Evolutionary conservation across 1,140 invertebrate species (phyloP).

Genomic region (Drosophila sp.): DNA sequence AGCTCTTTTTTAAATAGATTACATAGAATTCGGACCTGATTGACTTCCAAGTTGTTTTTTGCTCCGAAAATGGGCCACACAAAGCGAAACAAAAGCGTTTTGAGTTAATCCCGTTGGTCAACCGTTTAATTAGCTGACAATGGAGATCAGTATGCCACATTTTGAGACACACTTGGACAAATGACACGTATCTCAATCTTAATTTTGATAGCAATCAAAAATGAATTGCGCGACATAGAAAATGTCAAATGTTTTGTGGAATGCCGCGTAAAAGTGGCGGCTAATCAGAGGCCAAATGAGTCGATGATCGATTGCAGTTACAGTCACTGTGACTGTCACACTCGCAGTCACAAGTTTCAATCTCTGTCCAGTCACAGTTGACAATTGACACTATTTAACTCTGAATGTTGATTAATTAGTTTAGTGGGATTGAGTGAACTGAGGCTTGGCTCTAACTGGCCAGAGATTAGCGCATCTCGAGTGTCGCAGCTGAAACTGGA

Average conservation of each 20-base stretch:
- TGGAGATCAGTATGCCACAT: constrained; percentile 27
- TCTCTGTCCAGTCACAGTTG: constrained; percentile 47
- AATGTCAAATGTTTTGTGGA: constrained; percentile 64
- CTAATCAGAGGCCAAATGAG: constrained; percentile 59
- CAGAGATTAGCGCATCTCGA: constrained; percentile 74
- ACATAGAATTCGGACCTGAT: not conserved
- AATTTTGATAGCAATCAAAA: constrained; percentile 27
- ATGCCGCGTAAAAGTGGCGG: constrained; percentile 73
- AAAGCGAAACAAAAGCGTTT: constrained; percentile 20
- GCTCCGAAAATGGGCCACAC: not conserved
- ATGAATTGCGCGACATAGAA: constrained; percentile 33
- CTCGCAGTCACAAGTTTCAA: constrained; percentile 30
- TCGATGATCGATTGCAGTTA: constrained; percentile 71
- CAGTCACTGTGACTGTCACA: constrained; percentile 1
- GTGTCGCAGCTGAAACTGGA: constrained; percentile 18
- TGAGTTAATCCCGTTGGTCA: constrained; percentile 62
- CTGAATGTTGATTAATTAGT: constrained; percentile 80
- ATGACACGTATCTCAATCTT: constrained; percentile 45
- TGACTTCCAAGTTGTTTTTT: not conserved
- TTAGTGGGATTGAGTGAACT: constrained; percentile 28
- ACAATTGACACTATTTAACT: constrained; percentile 66
- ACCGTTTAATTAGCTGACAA: constrained; percentile 75
- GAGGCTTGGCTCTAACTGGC: not conserved
- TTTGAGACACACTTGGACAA: constrained; percentile 35
- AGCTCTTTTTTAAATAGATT: too few species aligned